These are phyloP conservation scores for Prolemur simus DNA, from an alignment of 2,113 vertebrate species.

Conservation along the genomic window DNA sequence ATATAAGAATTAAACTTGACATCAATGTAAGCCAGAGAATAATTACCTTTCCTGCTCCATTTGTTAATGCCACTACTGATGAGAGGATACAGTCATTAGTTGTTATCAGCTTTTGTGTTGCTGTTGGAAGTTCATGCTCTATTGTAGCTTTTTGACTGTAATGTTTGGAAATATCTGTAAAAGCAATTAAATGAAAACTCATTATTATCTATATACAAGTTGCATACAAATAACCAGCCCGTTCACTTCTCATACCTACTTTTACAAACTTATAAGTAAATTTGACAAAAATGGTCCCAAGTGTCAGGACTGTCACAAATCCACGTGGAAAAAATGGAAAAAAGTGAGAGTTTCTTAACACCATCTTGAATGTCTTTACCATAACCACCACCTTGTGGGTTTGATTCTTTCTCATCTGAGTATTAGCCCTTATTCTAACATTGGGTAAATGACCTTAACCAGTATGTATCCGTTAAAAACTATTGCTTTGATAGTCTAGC, in stretches of 20 bases:
- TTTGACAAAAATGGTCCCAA: neutral
- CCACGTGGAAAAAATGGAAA: neutral
- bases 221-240: neutral
- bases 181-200: constrained; percentile 48
- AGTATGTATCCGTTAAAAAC: neutral
- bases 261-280: constrained; percentile 1
- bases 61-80: constrained; percentile 92
- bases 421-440: neutral
- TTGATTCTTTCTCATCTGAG: neutral
- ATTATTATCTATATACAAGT: neutral
- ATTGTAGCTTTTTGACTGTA: constrained; percentile 95
- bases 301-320: neutral
- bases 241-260: neutral
- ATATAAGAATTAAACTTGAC: neutral
- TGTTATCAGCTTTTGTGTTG: constrained; percentile 95
- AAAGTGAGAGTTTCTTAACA: neutral
- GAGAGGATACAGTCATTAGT: constrained; percentile 97
- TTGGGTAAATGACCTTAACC: neutral
- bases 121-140: constrained; percentile 94
- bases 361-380: neutral
- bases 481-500: neutral
- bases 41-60: constrained; percentile 92
- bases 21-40: neutral
- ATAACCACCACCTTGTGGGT: neutral
- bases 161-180: constrained; percentile 94